Evolutionary conservation across 2,888 invertebrate species (phyloP).

Genomic region (Adineta ricciae): DNA sequence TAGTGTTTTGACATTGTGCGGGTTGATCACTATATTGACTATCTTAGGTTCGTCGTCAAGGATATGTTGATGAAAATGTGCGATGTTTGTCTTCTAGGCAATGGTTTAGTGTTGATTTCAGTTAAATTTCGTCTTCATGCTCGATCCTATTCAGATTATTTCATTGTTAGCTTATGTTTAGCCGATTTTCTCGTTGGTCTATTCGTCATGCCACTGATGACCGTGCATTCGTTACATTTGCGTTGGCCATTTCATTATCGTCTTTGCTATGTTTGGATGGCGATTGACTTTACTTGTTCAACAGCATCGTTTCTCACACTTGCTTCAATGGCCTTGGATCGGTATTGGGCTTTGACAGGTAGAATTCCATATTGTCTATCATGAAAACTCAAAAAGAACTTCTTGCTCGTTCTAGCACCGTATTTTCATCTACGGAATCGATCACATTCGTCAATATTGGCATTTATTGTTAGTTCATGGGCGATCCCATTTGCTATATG

Average conservation of each 20-base stretch:
- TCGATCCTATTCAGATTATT: constrained; percentile 23
- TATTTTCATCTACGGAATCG: constrained; percentile 31
- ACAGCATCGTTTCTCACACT: constrained; percentile 33
- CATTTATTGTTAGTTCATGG: constrained; percentile 31
- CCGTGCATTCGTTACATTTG: constrained; percentile 16
- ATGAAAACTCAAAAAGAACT: background rate
- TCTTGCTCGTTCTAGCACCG: constrained; percentile 23
- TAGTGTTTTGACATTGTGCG: background rate
- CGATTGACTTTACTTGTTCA: constrained; percentile 32
- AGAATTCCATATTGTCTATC: background rate
- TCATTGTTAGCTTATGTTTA: constrained; percentile 30
- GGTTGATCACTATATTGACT: background rate
- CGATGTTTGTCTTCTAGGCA: background rate
- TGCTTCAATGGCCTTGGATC: constrained; percentile 30
- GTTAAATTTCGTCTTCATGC: constrained; percentile 28
- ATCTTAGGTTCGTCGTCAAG: background rate
- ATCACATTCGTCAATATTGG: constrained; percentile 22
- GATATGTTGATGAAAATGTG: too few species aligned
- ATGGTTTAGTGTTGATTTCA: constrained; percentile 28
- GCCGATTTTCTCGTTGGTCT: constrained; percentile 33
- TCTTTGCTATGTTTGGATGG: constrained; percentile 30
- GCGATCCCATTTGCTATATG: constrained; percentile 24
- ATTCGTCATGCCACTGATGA: constrained; percentile 31
- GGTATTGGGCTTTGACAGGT: constrained; percentile 28
- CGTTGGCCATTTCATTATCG: constrained; percentile 24